These are phyloP conservation scores for Pogonophryne albipinna DNA, from an alignment of 2,797 vertebrate genomes.

Conservation along the genomic window DNA sequence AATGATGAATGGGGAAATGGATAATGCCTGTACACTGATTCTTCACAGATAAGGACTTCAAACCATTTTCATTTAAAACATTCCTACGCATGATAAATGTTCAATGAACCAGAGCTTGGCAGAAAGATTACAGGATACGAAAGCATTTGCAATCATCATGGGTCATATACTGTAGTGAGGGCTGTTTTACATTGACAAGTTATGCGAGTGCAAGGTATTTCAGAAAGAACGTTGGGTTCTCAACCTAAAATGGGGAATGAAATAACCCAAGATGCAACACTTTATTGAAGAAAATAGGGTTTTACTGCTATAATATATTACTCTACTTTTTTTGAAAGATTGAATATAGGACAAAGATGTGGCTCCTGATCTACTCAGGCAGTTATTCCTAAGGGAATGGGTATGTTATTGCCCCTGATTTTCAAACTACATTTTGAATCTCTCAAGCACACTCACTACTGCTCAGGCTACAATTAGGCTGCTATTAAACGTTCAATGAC, in stretches of 20 bases:
- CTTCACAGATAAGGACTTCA: constrained; percentile 35
- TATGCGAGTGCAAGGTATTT: constrained; percentile 6
- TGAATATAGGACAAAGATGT: too few relatives aligned
- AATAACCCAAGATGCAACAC: neutral
- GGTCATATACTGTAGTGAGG: constrained; percentile 14
- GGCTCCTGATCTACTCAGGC: too few relatives aligned
- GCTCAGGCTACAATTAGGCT: too few relatives aligned
- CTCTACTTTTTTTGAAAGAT: too few relatives aligned
- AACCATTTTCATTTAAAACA: constrained; percentile 31
- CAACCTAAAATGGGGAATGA: constrained; percentile 6
- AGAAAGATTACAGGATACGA: constrained; percentile 34
- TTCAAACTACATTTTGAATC: too few relatives aligned
- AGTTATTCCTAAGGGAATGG: too few relatives aligned
- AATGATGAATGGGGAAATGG: constrained; percentile 17
- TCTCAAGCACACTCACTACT: too few relatives aligned
- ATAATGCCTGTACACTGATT: constrained; percentile 22
- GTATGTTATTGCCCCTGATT: too few relatives aligned
- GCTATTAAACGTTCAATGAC: too few relatives aligned
- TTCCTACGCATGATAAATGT: constrained; percentile 44
- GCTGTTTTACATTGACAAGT: constrained; percentile 16
- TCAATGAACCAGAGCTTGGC: constrained; percentile 27
- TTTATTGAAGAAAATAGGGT: neutral
- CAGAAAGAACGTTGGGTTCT: constrained; percentile 30
- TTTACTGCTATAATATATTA: neutral
- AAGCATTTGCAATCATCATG: constrained; percentile 39